A percentile compares a stretch with the other conserved stretches of the same genome.
Evolutionary conservation across 2,113 vertebrate genomes (phyloP).

Genomic region (Danio rerio): DNA sequence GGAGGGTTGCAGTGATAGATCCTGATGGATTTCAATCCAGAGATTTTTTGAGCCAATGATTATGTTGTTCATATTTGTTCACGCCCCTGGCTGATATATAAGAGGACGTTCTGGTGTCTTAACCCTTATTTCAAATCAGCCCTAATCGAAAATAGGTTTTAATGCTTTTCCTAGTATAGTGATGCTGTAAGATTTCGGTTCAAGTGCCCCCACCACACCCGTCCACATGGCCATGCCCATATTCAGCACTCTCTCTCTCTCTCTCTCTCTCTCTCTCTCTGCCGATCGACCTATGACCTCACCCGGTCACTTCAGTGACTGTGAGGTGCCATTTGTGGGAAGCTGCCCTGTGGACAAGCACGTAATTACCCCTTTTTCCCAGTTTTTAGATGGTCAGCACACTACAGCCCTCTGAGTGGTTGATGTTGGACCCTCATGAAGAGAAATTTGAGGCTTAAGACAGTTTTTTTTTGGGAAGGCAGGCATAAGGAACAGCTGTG

Average conservation of each 20-base stretch:
- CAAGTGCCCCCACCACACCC: constrained; percentile 4
- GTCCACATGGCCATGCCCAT: constrained; percentile 42
- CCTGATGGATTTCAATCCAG: background rate
- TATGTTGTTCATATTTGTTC: background rate
- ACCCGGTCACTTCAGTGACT: background rate
- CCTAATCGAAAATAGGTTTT: constrained; percentile 59
- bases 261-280: background rate
- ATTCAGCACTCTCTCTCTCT: constrained; percentile 32
- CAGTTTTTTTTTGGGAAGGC: constrained; percentile 42
- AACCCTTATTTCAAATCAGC: constrained; percentile 18
- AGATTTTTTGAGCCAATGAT: constrained; percentile 1
- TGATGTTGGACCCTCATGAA: background rate
- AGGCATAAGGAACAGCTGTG: constrained; percentile 69
- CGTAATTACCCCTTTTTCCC: background rate
- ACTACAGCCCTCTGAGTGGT: background rate
- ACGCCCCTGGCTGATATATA: background rate
- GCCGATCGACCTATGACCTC: background rate
- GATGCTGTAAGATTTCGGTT: constrained; percentile 23
- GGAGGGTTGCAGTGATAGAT: constrained; percentile 4
- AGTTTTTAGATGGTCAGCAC: background rate
- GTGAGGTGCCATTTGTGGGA: background rate
- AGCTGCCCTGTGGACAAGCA: background rate
- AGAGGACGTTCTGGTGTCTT: background rate
- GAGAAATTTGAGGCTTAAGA: background rate
- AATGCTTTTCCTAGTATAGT: constrained; percentile 54